Evolutionary conservation across 2,888 invertebrate species (phyloP), one percentile per base, ranked within the genome.

Genomic region (Pherbina coryleti): DNA sequence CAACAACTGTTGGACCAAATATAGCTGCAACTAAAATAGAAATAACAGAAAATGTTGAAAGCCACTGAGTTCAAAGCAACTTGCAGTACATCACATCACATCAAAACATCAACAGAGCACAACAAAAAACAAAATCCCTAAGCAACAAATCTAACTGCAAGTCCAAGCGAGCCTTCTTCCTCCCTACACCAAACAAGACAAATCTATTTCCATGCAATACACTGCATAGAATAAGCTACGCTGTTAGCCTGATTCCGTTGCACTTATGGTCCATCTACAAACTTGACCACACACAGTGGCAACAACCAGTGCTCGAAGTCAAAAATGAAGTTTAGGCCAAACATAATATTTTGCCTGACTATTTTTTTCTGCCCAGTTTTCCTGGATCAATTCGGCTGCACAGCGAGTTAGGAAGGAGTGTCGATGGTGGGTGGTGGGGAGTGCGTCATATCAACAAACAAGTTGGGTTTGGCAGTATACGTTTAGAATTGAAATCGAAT

Each of bases 271-370:
- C 53, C 17, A 25, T 28, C 28, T 70, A 37, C 70, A 17, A 25
- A 19, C 31, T 22, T 37, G 44, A 9, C n/a, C 69, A 51, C 69
- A 70, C 70, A 51, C 28, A 70, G 53, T 49, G 28, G 53, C 28
- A 25, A 28, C 44, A 8, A 22, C 7, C 25, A 19, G 22, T 22
- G 14, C 53, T 25, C 3, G 57, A 57, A 37, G 49, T 69, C 69
- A 49, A 34, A 44, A 44, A 67, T 69, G 25, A 49, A 51, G 44
- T 69, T 71, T 71, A 31, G 31, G 37, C 72, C 57, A 72, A 60
- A 60, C 37, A 57, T 14, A 72, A 37, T 72, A 37, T 72, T 72
- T 57, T 57, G 55, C 57, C 19, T 37, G 3, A 22, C 14, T 19
- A 57, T 57, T 72, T 72, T 72, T 60, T n/a, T 22, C 17, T 51